Evolutionary conservation across 1,140 invertebrate genomes (phyloP).

Genomic region (Saccostrea echinata): DNA sequence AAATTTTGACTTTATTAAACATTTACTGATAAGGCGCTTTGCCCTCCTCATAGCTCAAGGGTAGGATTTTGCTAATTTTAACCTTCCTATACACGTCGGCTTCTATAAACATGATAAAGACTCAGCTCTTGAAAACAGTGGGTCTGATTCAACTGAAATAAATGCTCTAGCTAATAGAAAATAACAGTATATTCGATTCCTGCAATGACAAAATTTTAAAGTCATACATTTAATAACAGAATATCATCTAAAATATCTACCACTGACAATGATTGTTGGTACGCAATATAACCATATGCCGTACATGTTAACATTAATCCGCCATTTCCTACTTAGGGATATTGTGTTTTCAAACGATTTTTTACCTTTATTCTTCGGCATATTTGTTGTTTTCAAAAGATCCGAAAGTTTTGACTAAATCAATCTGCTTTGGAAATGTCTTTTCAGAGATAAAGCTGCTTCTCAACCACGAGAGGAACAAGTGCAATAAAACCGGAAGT

Average conservation of each 20-base stretch:
- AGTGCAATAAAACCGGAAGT: conserved; percentile 20
- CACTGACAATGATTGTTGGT: neutral
- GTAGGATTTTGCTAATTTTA: too few species aligned
- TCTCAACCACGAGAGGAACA: neutral
- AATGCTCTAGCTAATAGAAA: too few species aligned
- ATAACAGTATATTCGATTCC: too few species aligned
- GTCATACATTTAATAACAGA: neutral
- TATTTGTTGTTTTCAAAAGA: neutral
- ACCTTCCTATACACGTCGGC: too few species aligned
- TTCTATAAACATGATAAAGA: too few species aligned
- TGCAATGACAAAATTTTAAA: too few species aligned
- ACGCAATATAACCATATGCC: neutral
- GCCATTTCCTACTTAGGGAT: neutral
- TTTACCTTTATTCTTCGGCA: conserved; percentile 33
- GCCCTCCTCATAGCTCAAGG: too few species aligned
- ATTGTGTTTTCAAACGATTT: neutral
- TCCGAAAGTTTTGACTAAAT: neutral
- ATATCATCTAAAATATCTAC: neutral
- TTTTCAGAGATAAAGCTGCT: neutral
- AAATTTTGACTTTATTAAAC: too few species aligned
- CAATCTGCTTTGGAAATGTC: neutral
- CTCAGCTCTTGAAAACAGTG: too few species aligned
- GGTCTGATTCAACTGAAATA: too few species aligned
- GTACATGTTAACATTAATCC: neutral
- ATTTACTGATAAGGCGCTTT: too few species aligned